These are phyloP conservation scores for Centropristis striata DNA, from an alignment of 2,113 vertebrate species.

Conservation along the genomic window DNA sequence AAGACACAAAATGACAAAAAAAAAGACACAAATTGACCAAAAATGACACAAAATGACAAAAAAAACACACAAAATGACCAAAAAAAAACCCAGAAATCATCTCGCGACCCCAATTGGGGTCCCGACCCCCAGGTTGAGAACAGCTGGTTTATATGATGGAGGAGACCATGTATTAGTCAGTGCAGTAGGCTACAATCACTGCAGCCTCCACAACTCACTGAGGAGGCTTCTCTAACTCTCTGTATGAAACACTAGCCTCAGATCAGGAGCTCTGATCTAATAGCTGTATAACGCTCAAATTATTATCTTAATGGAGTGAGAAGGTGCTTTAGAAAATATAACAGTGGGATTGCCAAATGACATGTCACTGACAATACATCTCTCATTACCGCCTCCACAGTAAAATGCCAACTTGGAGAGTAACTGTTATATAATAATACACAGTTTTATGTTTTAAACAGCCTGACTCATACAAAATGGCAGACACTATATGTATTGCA, in stretches of 20 bases:
- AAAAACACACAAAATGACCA: too few species aligned
- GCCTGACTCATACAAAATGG: neutral
- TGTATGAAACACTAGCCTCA: neutral
- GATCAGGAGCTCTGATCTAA: constrained; percentile 8
- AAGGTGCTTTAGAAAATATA: constrained; percentile 16
- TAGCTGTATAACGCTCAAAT: constrained; percentile 8
- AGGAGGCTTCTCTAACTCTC: neutral
- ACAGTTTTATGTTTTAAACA: constrained; percentile 23
- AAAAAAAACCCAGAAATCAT: too few species aligned
- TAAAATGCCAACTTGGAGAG: constrained; percentile 30
- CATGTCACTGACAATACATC: constrained; percentile 18
- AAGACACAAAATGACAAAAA: too few species aligned
- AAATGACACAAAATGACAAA: too few species aligned
- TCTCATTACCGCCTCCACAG: constrained; percentile 4
- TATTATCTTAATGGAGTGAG: constrained; percentile 13
- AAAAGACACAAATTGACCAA: too few species aligned
- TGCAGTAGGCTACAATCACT: neutral
- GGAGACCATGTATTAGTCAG: neutral
- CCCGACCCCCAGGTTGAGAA: too few species aligned
- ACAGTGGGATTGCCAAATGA: constrained; percentile 8
- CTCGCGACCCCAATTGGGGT: too few species aligned
- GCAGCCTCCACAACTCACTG: neutral
- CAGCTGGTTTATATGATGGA: too few species aligned
- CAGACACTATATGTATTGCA: neutral
- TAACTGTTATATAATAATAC: constrained; percentile 11